phyloP scores from a whole-genome alignment of 2,888 invertebrate species.

The Pseudanteris insignis region DNA sequence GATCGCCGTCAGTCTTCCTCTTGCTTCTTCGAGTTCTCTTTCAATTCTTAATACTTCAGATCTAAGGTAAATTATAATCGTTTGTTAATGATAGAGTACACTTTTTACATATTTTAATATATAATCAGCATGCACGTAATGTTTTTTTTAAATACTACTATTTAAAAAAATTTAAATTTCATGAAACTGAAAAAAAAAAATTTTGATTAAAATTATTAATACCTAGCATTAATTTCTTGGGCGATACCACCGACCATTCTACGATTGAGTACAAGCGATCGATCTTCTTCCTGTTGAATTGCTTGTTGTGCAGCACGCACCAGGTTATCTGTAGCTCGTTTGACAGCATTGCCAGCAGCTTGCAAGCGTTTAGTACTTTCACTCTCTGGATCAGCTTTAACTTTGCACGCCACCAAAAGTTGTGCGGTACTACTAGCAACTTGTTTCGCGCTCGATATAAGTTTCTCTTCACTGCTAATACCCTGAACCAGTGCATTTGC shows the following conservation, averaged over 20 bases:
- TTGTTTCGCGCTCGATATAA: constrained; percentile 95
- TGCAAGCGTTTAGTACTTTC: constrained; percentile 91
- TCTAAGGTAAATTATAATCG: too few species aligned
- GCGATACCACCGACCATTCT: constrained; percentile 97
- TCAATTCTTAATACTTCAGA: constrained; percentile 94
- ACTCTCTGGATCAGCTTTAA: constrained; percentile 96
- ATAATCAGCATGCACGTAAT: too few species aligned
- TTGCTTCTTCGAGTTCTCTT: constrained; percentile 90
- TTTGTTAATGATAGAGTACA: too few species aligned
- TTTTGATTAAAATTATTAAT: too few species aligned
- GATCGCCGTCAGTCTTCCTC: constrained; percentile 88
- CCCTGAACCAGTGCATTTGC: constrained; percentile 97
- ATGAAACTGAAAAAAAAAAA: too few species aligned
- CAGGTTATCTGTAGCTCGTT: constrained; percentile 96
- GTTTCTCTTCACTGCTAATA: constrained; percentile 90
- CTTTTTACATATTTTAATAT: too few species aligned
- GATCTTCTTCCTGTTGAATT: constrained; percentile 89
- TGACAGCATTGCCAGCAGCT: constrained; percentile 95
- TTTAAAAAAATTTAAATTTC: too few species aligned
- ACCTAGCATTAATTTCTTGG: constrained; percentile 86
- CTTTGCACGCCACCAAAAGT: constrained; percentile 96
- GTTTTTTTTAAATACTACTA: too few species aligned
- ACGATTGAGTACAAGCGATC: constrained; percentile 88
- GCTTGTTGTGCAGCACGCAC: constrained; percentile 94
- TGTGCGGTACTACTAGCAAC: constrained; percentile 98